A percentile compares a stretch with the other conserved stretches of the same genome.
phyloP scores from a whole-genome alignment of 2,113 vertebrate genomes.

The Phylloscopus trochiloides region DNA sequence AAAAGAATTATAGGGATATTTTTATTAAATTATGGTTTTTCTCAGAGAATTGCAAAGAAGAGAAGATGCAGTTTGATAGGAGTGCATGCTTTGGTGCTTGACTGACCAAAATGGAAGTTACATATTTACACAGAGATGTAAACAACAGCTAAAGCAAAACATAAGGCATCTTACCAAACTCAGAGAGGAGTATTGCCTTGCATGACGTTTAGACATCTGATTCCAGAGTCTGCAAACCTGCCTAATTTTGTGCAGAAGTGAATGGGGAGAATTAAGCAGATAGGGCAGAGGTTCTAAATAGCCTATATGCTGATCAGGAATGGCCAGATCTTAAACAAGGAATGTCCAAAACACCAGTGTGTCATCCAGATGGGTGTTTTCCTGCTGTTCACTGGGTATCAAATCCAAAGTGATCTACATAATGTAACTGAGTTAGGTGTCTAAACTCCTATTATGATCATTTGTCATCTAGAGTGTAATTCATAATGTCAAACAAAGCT shows the following conservation, averaged over 20 bases:
- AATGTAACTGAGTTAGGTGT: background rate
- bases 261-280: background rate
- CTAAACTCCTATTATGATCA: background rate
- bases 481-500: background rate
- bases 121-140: background rate
- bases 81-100: background rate
- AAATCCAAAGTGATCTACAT: background rate
- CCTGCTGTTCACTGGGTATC: background rate
- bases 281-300: background rate
- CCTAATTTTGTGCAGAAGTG: background rate
- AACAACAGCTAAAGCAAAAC: background rate
- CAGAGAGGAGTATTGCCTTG: background rate
- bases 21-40: background rate
- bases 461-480: background rate
- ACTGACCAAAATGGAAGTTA: background rate
- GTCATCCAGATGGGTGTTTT: background rate
- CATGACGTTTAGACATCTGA: background rate
- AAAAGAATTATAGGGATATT: background rate
- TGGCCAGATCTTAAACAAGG: background rate
- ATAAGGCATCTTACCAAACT: background rate
- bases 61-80: background rate
- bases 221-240: background rate
- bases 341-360: background rate
- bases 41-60: background rate
- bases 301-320: background rate